These are phyloP conservation scores for Tadarida brasiliensis DNA, from an alignment of 2,797 vertebrate genomes.

Conservation along the genomic window DNA sequence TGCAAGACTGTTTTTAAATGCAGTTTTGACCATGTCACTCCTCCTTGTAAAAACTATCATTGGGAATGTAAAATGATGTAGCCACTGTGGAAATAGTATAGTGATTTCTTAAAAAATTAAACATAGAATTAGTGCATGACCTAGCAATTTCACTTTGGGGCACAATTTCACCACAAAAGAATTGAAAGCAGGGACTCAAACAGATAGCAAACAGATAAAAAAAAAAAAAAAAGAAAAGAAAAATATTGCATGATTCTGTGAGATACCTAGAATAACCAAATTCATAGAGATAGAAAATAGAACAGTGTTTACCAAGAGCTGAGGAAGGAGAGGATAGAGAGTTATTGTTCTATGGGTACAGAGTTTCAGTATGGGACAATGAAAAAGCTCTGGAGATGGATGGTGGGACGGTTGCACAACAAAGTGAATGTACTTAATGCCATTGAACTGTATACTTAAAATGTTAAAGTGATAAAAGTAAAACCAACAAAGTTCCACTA, in stretches of 20 bases:
- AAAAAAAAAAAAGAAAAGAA: not conserved
- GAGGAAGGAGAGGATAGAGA: not conserved
- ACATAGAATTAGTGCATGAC: not conserved
- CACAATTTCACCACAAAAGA: not conserved
- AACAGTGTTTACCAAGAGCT: not conserved
- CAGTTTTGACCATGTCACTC: not conserved
- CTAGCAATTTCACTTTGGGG: slow-evolving; percentile 35
- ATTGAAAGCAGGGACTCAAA: not conserved
- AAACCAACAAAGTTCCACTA: slow-evolving; percentile 10
- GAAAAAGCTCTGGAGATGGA: slow-evolving; percentile 4
- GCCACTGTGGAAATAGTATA: not conserved
- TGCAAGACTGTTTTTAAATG: slow-evolving; percentile 22
- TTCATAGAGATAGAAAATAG: not conserved
- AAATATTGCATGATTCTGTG: not conserved
- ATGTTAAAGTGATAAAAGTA: slow-evolving; percentile 18
- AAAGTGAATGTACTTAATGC: not conserved
- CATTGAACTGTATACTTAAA: not conserved
- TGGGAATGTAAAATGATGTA: not conserved
- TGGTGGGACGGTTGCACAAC: not conserved
- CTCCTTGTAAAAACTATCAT: not conserved
- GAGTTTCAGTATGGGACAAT: not conserved
- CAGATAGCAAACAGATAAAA: not conserved
- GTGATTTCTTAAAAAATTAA: not conserved
- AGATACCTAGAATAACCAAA: not conserved
- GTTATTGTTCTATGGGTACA: not conserved